Evolutionary conservation across 2,113 vertebrate genomes (phyloP).

Genomic region (Dicentrarchus labrax): DNA sequence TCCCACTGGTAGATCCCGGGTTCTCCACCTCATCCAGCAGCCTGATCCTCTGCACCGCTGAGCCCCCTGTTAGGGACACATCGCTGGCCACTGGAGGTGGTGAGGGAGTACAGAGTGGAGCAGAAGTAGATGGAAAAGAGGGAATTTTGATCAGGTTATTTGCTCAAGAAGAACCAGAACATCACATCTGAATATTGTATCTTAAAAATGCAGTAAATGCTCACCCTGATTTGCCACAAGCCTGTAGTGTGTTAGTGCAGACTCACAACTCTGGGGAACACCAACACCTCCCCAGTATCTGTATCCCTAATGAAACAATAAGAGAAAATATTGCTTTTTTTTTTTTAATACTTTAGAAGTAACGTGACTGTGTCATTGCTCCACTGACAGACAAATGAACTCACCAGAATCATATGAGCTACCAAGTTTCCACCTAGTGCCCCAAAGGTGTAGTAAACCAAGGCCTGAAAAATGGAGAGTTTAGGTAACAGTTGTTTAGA

Average conservation of each 20-base stretch:
- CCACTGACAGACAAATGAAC: conserved; percentile 54
- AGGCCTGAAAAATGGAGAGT: conserved; percentile 83
- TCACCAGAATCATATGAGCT: conserved; percentile 98
- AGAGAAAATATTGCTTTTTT: background rate
- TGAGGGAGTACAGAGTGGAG: background rate
- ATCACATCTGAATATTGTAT: background rate
- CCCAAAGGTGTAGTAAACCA: conserved; percentile 98
- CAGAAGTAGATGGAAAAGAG: background rate
- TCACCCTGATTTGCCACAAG: conserved; percentile 97
- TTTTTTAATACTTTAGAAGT: background rate
- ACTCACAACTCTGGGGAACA: conserved; percentile 97
- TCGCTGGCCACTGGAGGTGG: conserved; percentile 92
- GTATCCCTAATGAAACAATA: conserved; percentile 88
- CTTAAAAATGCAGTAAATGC: background rate
- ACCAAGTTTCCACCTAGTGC: conserved; percentile 96
- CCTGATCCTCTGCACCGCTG: conserved; percentile 95
- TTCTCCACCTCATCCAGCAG: conserved; percentile 96
- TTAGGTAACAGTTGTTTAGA: background rate
- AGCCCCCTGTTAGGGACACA: conserved; percentile 95
- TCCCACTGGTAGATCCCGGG: conserved; percentile 94
- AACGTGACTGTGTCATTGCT: background rate
- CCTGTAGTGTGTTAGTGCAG: conserved; percentile 96
- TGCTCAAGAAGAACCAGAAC: background rate
- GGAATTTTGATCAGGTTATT: background rate
- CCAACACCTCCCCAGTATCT: conserved; percentile 98